These are phyloP conservation scores for Echinarachnius parma DNA, from an alignment of 53 echinoderm and acorn worm genomes.

Conservation along the genomic window DNA sequence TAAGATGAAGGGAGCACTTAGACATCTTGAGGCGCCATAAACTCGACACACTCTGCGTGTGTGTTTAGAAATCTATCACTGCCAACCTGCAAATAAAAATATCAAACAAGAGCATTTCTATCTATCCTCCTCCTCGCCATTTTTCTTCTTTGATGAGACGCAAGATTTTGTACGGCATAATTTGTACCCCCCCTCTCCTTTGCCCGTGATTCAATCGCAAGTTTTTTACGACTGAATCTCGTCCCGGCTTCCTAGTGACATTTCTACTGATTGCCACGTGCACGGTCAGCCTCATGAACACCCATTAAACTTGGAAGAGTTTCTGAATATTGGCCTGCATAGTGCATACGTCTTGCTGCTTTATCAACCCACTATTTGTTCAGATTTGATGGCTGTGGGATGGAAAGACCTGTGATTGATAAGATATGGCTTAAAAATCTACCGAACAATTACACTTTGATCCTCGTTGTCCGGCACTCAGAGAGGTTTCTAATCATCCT, in stretches of 20 bases:
- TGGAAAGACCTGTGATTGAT: constrained; percentile 40
- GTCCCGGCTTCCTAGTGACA: constrained; percentile 39
- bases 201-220: constrained; percentile 33
- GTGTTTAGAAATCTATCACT: constrained; percentile 30
- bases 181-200: no score
- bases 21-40: constrained; percentile 36
- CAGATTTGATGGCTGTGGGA: constrained; percentile 46
- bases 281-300: constrained; percentile 26
- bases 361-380: constrained; percentile 40
- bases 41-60: constrained; percentile 19
- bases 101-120: constrained; percentile 47
- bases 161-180: no score
- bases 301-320: constrained; percentile 41
- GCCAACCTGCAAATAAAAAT: constrained; percentile 43
- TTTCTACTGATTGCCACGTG: constrained; percentile 41
- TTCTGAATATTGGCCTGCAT: constrained; percentile 28
- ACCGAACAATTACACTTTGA: constrained; percentile 35
- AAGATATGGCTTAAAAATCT: constrained; percentile 43
- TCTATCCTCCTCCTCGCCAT: neutral
- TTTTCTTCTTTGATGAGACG: no score
- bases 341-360: constrained; percentile 25
- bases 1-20: constrained; percentile 30
- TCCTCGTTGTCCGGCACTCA: no score
- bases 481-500: no score
- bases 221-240: constrained; percentile 41